Evolutionary conservation across 1,140 invertebrate genomes (phyloP).

Genomic region (Mamestra configurata): DNA sequence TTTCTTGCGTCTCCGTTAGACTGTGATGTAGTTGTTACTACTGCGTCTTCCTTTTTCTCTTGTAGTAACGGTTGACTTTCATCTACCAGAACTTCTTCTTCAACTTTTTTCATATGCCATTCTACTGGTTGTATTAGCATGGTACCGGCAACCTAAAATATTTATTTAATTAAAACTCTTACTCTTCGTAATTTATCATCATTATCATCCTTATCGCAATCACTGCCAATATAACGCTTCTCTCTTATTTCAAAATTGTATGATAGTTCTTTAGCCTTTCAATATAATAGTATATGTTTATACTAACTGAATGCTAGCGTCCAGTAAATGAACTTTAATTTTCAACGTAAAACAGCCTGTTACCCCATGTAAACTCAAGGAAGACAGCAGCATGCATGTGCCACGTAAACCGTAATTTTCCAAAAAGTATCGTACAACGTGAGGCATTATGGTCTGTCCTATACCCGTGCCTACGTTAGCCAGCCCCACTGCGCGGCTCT

Average conservation of each 20-base stretch:
- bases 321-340: too few relatives aligned
- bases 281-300: too few relatives aligned
- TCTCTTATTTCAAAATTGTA: too few relatives aligned
- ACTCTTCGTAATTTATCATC: too few relatives aligned
- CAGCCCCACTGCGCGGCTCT: slow-evolving; percentile 91
- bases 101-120: slow-evolving; percentile 85
- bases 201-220: too few relatives aligned
- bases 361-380: slow-evolving; percentile 89
- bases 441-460: slow-evolving; percentile 92
- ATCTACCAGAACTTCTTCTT: slow-evolving; percentile 74
- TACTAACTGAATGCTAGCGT: background rate
- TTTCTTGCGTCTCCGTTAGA: slow-evolving; percentile 45
- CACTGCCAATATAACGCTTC: too few relatives aligned
- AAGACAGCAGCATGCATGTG: slow-evolving; percentile 89
- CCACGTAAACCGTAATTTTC: slow-evolving; percentile 88
- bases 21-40: slow-evolving; percentile 65
- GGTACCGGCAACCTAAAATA: slow-evolving; percentile 78
- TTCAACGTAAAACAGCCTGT: slow-evolving; percentile 57
- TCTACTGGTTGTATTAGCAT: slow-evolving; percentile 88
- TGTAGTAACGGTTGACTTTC: slow-evolving; percentile 75
- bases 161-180: slow-evolving; percentile 6
- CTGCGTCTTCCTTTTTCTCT: slow-evolving; percentile 68
- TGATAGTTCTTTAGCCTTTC: too few relatives aligned
- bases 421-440: slow-evolving; percentile 89
- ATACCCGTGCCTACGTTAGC: slow-evolving; percentile 92